Conservation (phyloP, 2,113 vertebrate species). For the Acinonyx jubatus region DNA sequence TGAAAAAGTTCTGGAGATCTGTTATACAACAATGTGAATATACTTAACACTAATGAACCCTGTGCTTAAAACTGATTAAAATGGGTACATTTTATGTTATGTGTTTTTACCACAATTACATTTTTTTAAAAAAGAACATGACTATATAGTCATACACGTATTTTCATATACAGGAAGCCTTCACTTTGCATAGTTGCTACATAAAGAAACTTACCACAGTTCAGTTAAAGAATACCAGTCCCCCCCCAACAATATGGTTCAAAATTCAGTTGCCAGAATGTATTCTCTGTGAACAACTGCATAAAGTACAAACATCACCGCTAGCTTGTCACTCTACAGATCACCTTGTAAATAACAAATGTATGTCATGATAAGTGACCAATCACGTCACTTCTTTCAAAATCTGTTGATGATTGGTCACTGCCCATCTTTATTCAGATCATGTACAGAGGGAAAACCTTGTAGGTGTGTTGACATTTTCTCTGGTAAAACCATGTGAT, state of each 20-base stretch:
- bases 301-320: neutral
- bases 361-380: neutral
- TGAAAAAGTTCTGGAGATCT: neutral
- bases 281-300: neutral
- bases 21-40: neutral
- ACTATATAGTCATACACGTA: neutral
- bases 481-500: neutral
- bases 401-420: neutral
- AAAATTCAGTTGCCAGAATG: neutral
- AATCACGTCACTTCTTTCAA: conserved; percentile 23
- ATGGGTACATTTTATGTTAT: neutral
- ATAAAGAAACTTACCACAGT: neutral
- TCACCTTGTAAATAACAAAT: conserved; percentile 10
- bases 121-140: neutral
- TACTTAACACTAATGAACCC: neutral
- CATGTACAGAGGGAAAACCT: neutral
- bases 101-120: conserved; percentile 31
- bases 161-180: neutral
- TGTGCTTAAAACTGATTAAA: neutral
- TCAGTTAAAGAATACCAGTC: neutral
- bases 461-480: neutral
- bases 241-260: neutral
- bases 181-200: neutral
- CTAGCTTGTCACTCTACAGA: neutral
- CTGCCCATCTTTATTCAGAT: neutral